Base-by-base conservation (phyloP, 2,888 invertebrate species). In the Agrotis ipsilon region DNA sequence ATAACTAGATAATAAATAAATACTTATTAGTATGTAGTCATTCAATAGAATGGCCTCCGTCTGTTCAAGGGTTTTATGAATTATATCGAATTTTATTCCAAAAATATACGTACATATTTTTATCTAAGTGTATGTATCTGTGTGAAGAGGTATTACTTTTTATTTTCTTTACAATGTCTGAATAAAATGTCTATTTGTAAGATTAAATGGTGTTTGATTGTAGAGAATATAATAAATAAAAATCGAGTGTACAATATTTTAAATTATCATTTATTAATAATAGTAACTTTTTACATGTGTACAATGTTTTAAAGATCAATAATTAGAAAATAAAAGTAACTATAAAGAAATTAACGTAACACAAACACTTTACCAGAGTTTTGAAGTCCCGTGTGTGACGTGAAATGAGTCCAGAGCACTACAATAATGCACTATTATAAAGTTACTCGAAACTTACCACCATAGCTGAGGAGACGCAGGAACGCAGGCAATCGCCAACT, bases 161-260 rank as follows among this genome's bases (percentile, higher is more conserved):
- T 94, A 93, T 94, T 95, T 95, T 92, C 91, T 95, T 94, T 94
- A 96, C 94, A 94, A 94, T 93, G 91, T 95, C 94, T 92, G 87
- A 96, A 94, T 95, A 96, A 95, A 95, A 90, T 92, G 90, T 95
- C 93, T 94, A 92, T 94, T 93, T 94, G 86, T 94, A 95, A 92
- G 84, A 88, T 87, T 79, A 75, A 75, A 74, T 58, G 71, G 84
- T 52, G 86, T 89, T 90, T 94, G 24, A 74, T 70, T 88, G 67
- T 70, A 78, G 57, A 87, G 55, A 55, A 55, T 32, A 55, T 14
- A 55, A 93, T 14, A 55, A 93, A 91, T 91, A 71, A 94, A 94
- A 94, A 69, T 76, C 59, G n/a, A 64, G 73, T 84, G 78, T 89
- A 93, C 93, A 86, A 82, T 78, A 68, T 76, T 78, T 68, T 67